phyloP scores from a whole-genome alignment of 2,888 invertebrate genomes.

The Scaptomyza parva region DNA sequence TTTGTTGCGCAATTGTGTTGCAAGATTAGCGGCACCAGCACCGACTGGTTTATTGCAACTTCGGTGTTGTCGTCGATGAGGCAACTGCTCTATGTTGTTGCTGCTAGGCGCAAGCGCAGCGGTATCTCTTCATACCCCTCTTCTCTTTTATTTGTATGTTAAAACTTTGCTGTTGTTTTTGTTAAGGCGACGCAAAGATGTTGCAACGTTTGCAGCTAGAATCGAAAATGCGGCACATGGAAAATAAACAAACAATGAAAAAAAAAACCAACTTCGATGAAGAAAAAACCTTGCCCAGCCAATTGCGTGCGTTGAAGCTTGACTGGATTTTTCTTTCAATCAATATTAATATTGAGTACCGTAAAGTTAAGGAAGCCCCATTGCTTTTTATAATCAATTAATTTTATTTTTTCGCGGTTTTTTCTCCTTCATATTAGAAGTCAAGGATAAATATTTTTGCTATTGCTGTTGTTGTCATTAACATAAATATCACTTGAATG shows the following conservation, averaged over 20 bases:
- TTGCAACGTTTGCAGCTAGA: constrained; percentile 75
- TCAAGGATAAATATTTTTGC: constrained; percentile 38
- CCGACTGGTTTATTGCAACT: constrained; percentile 77
- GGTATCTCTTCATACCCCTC: background rate
- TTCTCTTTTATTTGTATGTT: constrained; percentile 9
- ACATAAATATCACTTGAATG: constrained; percentile 44
- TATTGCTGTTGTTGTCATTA: constrained; percentile 2
- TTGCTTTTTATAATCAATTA: constrained; percentile 53
- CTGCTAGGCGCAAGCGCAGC: constrained; percentile 52
- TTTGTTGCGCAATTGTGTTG: constrained; percentile 83
- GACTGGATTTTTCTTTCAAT: constrained; percentile 67
- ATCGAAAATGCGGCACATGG: constrained; percentile 68
- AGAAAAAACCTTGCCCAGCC: constrained; percentile 54
- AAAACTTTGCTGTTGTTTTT: constrained; percentile 27
- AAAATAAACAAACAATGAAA: constrained; percentile 12
- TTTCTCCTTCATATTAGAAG: background rate
- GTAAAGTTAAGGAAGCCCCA: constrained; percentile 31
- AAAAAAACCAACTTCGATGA: constrained; percentile 29
- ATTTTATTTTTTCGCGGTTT: constrained; percentile 13
- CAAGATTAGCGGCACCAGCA: constrained; percentile 71
- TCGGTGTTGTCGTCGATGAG: constrained; percentile 66
- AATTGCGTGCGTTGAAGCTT: constrained; percentile 74
- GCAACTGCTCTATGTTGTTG: constrained; percentile 53
- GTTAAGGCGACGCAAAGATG: constrained; percentile 40
- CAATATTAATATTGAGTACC: constrained; percentile 59